Evolutionary conservation across 2,113 vertebrate genomes (phyloP), one percentile per base, ranked within the genome.

Genomic region (Pungitius pungitius): DNA sequence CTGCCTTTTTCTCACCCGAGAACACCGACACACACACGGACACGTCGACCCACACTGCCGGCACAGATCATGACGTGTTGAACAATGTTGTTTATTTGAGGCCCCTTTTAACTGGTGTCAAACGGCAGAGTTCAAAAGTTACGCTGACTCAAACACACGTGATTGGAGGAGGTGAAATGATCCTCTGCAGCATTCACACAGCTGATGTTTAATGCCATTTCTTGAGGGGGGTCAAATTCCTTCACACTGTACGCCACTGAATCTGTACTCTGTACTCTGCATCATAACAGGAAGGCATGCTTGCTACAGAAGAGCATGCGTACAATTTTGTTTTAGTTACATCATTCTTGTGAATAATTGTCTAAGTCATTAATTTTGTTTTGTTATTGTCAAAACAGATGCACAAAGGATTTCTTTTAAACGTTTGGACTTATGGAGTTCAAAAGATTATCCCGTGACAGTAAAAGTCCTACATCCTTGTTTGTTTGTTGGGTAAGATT

Each of bases 1-100:
- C 81, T 83, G 88, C 87, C 90, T 89, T 88, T 81, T 75, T 78
- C 75, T 77, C 77, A 85, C 73, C 68, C 17, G 61, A 77, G 55
- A 78, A 77, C 75, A 78, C 61, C 2, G 56, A 81, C 52, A 65
- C 68, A 24, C 78, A 68, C 58, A 30, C 58, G 58, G 64, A 81
- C 52, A 26, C 64, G 39, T 42, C 30, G 17, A 62, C 55, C 67
- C 33, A 39, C 55, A 56, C 72, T 43, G 47, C 54, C 30, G 51
- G 33, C 54, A 18, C 27, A 66, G 62, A 57, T 75, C 56, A 3
- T 17, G 24, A 73, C 56, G n/a, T 47, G 66, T 42, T 20, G 52
- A 59, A 43, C 2, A 11, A 60, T 64, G 67, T 66, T 2, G 15
- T 71, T 76, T 47, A 12, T 52, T 42, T 26, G 24, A 45, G 33